Evolutionary conservation across 2,113 vertebrate genomes (phyloP), one percentile per base, ranked within the genome.

Genomic region (Lepisosteus osseus): DNA sequence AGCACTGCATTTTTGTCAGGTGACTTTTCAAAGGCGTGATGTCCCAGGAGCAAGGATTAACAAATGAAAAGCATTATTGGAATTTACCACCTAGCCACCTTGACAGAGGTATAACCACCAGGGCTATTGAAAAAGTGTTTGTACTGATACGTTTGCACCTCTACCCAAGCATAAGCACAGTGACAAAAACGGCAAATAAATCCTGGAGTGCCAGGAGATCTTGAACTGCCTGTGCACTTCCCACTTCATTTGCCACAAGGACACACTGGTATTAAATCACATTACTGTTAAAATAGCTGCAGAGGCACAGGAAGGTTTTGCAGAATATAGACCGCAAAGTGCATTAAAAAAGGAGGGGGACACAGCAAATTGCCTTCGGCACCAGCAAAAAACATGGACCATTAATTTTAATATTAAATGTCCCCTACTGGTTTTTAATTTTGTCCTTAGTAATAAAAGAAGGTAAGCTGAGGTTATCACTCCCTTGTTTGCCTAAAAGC

Each of bases 401-500:
- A 87, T 88, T 87, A 84, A 88, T 89, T 87, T 84, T 82, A 79
- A 82, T 87, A 90, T 84, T 78, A 85, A 81, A 85, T 72, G 67
- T 70, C 73, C 77, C 84, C 82, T 81, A 77, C 76, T 76, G 61
- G 70, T 76, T 73, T 64, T 71, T 74, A 76, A 78, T 79, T 85
- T 82, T 83, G 87, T 87, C 90, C 87, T 91, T 89, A 76, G 79
- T 85, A 82, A 82, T 88, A 87, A 92, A 90, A 72, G 69, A 72
- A 77, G 61, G 81, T 77, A 78, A 42, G 65, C 79, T 72, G 80
- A 89, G 83, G 86, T 86, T 79, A 85, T 55, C 70, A 72, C 70
- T 68, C 59, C 43, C 55, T 67, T 66, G 68, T 76, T 74, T 82
- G 54, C 13, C 65, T 55, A 57, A 42, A 77, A 73, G 13, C 45